Evolutionary conservation across 1,140 invertebrate genomes (phyloP), one percentile per base, ranked within the genome.

Genomic region (Heliconius nattereri): DNA sequence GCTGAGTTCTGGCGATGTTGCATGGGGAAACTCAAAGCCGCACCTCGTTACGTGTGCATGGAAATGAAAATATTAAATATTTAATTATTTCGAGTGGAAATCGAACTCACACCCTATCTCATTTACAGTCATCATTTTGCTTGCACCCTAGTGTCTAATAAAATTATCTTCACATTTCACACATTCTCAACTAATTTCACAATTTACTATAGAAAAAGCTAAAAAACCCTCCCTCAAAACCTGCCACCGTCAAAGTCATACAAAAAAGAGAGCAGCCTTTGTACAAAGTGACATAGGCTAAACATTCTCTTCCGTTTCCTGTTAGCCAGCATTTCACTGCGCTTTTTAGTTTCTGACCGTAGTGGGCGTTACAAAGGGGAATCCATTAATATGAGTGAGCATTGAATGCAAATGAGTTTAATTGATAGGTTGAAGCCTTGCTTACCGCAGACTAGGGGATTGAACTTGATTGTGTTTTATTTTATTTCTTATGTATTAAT

Each of bases 381-480:
- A 20, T 78, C 80, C 37, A 83, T 85, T 83, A 86, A 81, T 60
- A 79, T 85, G 82, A 86, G 83, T 81, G 78, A 83, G 73, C 76
- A 78, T 81, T 71, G 20, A 26, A 37, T 71, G 71, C 79, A 83
- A 81, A 75, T 76, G 52, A 75, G 66, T 29, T 76, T 83, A 78
- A 85, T 82, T 82, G 84, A 85, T 80, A 77, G 77, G 75, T 52
- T 54, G 79, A 79, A 75, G 45, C 57, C 1, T 72, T n/a, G 45
- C 75, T 23, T 23, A 77, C 45, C 78, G 71, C 45, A 78, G 80
- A 81, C 80, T 78, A 83, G 83, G 75, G 78, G 23, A 40, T 76
- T 29, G 11, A 16, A 26, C 3, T 66, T 66, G 3, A 7, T 60
- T 60, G n/a, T 6, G 29, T 13, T 66, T 66, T 66, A 3, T 13